Percentiles rank a stretch among this genome's conserved stretches.
Evolutionary conservation across 1,140 invertebrate species (phyloP).

Genomic region (Mesaphorura yosii): DNA sequence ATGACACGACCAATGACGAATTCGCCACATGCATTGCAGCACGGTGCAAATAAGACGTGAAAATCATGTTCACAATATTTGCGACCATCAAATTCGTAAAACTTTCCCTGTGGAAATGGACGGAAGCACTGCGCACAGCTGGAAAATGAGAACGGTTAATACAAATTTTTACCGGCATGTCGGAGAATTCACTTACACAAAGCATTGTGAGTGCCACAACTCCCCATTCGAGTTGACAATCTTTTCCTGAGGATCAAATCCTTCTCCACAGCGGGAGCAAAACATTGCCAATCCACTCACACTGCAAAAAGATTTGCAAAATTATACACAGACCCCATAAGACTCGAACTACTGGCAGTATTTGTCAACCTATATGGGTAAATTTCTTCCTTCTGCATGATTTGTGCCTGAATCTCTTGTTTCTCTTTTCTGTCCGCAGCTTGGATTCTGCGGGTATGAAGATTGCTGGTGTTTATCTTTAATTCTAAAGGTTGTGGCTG

Average conservation of each 20-base stretch:
- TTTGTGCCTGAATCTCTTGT: too few relatives aligned
- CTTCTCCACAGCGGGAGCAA: conserved; percentile 85
- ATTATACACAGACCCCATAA: too few relatives aligned
- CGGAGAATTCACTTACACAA: conserved; percentile 69
- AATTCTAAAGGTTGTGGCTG: too few relatives aligned
- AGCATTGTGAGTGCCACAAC: conserved; percentile 96
- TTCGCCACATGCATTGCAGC: conserved; percentile 91
- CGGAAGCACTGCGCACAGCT: conserved; percentile 98
- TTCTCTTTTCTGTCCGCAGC: too few relatives aligned
- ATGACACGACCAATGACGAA: conserved; percentile 97
- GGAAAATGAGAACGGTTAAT: conserved; percentile 25
- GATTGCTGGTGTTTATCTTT: too few relatives aligned
- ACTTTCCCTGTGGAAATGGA: conserved; percentile 93
- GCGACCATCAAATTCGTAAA: conserved; percentile 97
- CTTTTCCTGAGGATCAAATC: conserved; percentile 89
- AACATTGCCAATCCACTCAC: conserved; percentile 48
- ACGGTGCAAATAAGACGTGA: conserved; percentile 94
- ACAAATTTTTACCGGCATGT: neutral
- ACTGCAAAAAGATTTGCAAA: neutral
- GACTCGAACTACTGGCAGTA: too few relatives aligned
- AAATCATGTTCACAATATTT: conserved; percentile 99
- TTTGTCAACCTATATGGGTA: too few relatives aligned
- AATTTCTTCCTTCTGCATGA: too few relatives aligned
- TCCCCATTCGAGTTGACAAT: conserved; percentile 98
- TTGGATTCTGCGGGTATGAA: too few relatives aligned